A percentile compares a stretch with the other conserved stretches of the same genome.
These are phyloP conservation scores for Netelia virgata DNA, from an alignment of 2,888 invertebrate genomes.

Conservation along the genomic window DNA sequence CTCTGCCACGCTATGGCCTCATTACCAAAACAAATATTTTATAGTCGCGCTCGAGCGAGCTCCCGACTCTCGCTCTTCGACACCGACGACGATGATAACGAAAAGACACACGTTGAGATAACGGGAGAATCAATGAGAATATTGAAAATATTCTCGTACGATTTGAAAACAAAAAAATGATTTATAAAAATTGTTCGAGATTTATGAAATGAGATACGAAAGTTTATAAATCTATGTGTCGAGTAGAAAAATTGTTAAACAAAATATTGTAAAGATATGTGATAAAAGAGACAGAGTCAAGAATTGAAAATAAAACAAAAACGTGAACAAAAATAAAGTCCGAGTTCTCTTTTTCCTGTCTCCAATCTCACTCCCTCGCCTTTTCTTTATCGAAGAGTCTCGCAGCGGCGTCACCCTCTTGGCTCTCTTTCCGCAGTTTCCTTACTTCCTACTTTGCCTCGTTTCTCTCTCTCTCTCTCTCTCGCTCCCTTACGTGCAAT, in stretches of 20 bases:
- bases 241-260: not conserved
- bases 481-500: slow-evolving; percentile 49
- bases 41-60: slow-evolving; percentile 79
- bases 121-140: slow-evolving; percentile 57
- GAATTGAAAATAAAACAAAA: slow-evolving; percentile 39
- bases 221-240: not conserved
- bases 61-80: slow-evolving; percentile 72
- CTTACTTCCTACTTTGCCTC: slow-evolving; percentile 42
- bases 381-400: slow-evolving; percentile 44
- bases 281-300: slow-evolving; percentile 1
- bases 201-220: not conserved
- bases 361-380: slow-evolving; percentile 71
- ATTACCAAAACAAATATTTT: slow-evolving; percentile 85
- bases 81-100: slow-evolving; percentile 70
- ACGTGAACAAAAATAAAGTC: slow-evolving; percentile 76
- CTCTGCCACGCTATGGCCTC: slow-evolving; percentile 81
- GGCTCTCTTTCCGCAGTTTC: slow-evolving; percentile 48
- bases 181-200: not conserved
- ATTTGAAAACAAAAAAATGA: not conserved
- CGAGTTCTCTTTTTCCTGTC: slow-evolving; percentile 77
- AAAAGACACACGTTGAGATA: slow-evolving; percentile 64
- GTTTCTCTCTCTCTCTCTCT: slow-evolving; percentile 44
- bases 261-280: not conserved
- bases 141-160: not conserved
- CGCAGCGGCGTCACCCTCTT: slow-evolving; percentile 47